Conservation (phyloP, 2,797 vertebrate genomes). For the Alexandromys oeconomus region DNA sequence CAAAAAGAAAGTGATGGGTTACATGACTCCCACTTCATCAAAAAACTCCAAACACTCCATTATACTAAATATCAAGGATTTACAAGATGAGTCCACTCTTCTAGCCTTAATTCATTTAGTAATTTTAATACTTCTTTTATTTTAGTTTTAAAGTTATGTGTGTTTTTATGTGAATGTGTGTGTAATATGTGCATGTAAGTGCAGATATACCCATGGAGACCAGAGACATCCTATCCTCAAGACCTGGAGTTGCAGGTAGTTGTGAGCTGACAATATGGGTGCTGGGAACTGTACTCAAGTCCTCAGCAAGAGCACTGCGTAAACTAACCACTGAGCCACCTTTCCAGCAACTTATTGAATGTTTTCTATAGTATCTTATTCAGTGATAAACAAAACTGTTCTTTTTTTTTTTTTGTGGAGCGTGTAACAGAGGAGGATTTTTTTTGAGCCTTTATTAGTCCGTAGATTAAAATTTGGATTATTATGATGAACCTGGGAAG, state of each 20-base stretch:
- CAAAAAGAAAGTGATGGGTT: neutral
- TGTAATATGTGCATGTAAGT: neutral
- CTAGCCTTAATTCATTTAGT: neutral
- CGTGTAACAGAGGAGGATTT: neutral
- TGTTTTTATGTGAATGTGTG: neutral
- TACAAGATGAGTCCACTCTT: neutral
- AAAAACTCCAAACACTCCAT: constrained; percentile 35
- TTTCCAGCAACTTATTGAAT: neutral
- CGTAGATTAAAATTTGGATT: neutral
- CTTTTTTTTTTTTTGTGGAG: neutral
- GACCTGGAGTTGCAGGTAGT: neutral
- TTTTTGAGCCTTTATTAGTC: neutral
- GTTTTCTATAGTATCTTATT: neutral
- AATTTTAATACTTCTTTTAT: neutral
- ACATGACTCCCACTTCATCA: neutral
- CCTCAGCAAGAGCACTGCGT: neutral
- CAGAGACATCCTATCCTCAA: neutral
- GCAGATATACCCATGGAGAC: neutral
- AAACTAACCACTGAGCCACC: neutral
- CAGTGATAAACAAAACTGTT: neutral
- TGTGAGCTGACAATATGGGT: neutral
- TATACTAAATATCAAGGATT: neutral
- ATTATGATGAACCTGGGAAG: neutral
- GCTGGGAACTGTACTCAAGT: neutral
- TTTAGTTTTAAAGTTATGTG: neutral